A percentile compares a stretch with the other conserved stretches of the same genome.
Conservation (phyloP, 2,888 invertebrate species). For the Pandemis cinnamomeana region DNA sequence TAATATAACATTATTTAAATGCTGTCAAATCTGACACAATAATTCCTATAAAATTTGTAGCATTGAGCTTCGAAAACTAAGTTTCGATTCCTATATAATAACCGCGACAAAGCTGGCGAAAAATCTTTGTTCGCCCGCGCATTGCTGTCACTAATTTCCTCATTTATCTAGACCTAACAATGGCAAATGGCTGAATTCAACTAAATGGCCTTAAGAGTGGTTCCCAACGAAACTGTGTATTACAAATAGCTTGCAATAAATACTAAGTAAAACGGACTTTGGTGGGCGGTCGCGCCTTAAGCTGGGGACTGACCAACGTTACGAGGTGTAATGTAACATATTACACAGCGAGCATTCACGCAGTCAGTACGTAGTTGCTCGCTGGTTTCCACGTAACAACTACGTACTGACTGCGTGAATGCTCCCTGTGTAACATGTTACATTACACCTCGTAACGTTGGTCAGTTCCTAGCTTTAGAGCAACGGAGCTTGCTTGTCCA, state of each 20-base stretch:
- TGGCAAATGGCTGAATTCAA: conserved; percentile 59
- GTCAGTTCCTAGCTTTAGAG: no score
- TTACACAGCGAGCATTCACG: no score
- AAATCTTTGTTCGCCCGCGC: background rate
- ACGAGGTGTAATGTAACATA: no score
- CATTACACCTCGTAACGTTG: no score
- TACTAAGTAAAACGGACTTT: conserved; percentile 49
- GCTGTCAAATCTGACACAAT: no score
- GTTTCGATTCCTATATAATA: background rate
- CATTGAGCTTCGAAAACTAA: background rate
- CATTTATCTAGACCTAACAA: conserved; percentile 58
- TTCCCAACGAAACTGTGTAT: conserved; percentile 58
- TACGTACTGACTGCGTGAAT: no score
- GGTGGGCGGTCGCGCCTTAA: conserved; percentile 20
- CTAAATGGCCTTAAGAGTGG: conserved; percentile 56
- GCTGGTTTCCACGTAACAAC: no score
- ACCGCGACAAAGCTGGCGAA: background rate
- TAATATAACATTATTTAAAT: no score
- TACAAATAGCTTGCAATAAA: conserved; percentile 58
- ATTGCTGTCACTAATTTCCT: conserved; percentile 52
- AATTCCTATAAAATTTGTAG: no score
- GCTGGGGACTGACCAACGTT: no score
- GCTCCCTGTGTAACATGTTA: no score
- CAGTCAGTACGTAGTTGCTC: no score
- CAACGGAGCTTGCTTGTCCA: conserved; percentile 42